Conservation (phyloP, 2,888 invertebrate genomes). For the Laspeyria flexula region DNA sequence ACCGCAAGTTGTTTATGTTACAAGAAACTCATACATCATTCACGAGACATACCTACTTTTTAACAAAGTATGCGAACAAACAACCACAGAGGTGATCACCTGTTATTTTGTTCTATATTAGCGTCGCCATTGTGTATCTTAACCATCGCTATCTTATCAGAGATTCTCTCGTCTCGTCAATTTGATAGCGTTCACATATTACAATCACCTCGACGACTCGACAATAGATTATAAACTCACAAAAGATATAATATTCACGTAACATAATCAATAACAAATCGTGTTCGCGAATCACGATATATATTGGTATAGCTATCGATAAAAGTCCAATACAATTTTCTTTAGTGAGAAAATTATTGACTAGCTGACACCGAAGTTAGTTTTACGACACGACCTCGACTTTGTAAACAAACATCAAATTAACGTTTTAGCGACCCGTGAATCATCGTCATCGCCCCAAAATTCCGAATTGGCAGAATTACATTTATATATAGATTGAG, state of each 20-base stretch:
- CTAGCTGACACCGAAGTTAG: constrained; percentile 6
- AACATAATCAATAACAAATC: neutral
- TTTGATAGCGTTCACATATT: constrained; percentile 25
- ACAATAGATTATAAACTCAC: constrained; percentile 6
- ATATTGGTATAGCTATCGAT: constrained; percentile 4
- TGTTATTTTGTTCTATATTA: constrained; percentile 6
- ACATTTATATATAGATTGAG: constrained; percentile 23
- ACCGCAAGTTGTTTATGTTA: neutral
- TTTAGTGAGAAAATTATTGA: constrained; percentile 1
- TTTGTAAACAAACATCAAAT: constrained; percentile 41
- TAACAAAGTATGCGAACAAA: constrained; percentile 10
- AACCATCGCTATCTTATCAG: constrained; percentile 42
- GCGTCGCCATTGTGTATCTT: constrained; percentile 24
- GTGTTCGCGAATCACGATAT: neutral
- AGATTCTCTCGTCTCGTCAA: constrained; percentile 30
- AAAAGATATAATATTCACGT: neutral
- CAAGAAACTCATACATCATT: constrained; percentile 8
- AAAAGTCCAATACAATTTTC: neutral
- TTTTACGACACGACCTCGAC: constrained; percentile 31
- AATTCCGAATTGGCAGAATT: constrained; percentile 32
- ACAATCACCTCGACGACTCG: constrained; percentile 33
- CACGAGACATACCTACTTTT: neutral
- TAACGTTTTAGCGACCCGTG: constrained; percentile 31
- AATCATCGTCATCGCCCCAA: constrained; percentile 43
- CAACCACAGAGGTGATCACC: constrained; percentile 13